Percentiles rank a stretch among this genome's conserved stretches.
These are phyloP conservation scores for Rhabdophis nuchalis DNA, from an alignment of 2,797 vertebrate genomes.

Conservation along the genomic window DNA sequence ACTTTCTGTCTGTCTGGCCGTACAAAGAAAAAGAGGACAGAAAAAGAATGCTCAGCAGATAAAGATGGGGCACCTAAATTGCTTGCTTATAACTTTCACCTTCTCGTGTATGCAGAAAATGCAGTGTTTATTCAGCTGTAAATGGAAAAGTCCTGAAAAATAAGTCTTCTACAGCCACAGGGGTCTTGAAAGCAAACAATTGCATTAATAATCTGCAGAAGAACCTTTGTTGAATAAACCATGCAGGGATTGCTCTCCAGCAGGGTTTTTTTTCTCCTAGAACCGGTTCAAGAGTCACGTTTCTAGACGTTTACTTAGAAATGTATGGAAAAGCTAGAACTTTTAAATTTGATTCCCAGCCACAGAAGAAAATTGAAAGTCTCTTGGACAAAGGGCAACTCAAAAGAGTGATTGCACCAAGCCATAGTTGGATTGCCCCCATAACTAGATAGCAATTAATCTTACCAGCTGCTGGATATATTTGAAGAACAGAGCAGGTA, in stretches of 20 bases:
- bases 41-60: neutral
- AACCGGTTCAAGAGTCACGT: neutral
- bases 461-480: constrained; percentile 23
- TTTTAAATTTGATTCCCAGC: neutral
- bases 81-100: neutral
- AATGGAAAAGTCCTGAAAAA: neutral
- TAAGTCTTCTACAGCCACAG: neutral
- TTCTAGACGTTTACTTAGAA: neutral
- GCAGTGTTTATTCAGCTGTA: neutral
- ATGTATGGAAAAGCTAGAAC: neutral
- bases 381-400: neutral
- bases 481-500: neutral
- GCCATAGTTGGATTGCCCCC: neutral
- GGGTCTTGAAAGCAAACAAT: neutral
- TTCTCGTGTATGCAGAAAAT: neutral
- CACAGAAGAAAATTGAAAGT: accelerated
- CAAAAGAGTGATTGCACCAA: neutral
- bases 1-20: neutral
- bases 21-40: neutral
- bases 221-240: neutral
- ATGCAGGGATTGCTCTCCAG: neutral
- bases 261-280: neutral
- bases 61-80: neutral
- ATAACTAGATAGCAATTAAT: neutral
- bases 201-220: neutral